Percentiles rank a stretch among this genome's conserved stretches.
These are phyloP conservation scores for Hexactinellida sp. DNA, from an alignment of 37 sponge, comb jelly and placozoan species.

Conservation along the genomic window DNA sequence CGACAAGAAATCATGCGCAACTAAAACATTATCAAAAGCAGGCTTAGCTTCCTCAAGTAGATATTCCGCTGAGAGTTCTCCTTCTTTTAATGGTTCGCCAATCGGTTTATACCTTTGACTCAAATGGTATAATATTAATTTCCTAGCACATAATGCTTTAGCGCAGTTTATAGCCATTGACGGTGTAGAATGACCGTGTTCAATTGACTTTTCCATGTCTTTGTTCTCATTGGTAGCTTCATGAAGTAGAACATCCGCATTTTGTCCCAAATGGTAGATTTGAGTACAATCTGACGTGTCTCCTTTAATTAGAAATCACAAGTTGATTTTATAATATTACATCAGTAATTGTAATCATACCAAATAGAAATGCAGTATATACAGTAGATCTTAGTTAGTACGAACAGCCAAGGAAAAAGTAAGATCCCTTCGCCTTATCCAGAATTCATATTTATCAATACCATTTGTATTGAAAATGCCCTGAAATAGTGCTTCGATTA, in stretches of 20 bases:
- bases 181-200: slow-evolving; percentile 85
- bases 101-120: slow-evolving; percentile 60
- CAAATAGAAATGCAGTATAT: too few species aligned
- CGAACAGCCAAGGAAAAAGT: too few species aligned
- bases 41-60: background rate
- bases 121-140: slow-evolving; percentile 70
- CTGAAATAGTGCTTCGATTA: too few species aligned
- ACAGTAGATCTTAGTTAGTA: too few species aligned
- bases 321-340: too few species aligned
- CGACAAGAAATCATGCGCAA: background rate
- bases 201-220: slow-evolving; percentile 36
- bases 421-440: too few species aligned
- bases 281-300: slow-evolving; percentile 68
- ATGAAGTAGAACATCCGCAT: slow-evolving; percentile 78
- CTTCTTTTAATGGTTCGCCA: slow-evolving; percentile 14
- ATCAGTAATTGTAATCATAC: too few species aligned
- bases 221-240: slow-evolving; percentile 80
- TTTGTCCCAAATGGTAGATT: slow-evolving; percentile 31
- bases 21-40: background rate
- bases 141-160: slow-evolving; percentile 23
- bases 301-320: too few species aligned
- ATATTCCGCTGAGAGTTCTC: background rate
- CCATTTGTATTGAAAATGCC: too few species aligned
- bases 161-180: slow-evolving; percentile 74
- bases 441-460: too few species aligned